Percentiles rank a stretch among this genome's conserved stretches.
Evolutionary conservation across 2,113 vertebrate species (phyloP).

Genomic region (Grammomys surdaster): DNA sequence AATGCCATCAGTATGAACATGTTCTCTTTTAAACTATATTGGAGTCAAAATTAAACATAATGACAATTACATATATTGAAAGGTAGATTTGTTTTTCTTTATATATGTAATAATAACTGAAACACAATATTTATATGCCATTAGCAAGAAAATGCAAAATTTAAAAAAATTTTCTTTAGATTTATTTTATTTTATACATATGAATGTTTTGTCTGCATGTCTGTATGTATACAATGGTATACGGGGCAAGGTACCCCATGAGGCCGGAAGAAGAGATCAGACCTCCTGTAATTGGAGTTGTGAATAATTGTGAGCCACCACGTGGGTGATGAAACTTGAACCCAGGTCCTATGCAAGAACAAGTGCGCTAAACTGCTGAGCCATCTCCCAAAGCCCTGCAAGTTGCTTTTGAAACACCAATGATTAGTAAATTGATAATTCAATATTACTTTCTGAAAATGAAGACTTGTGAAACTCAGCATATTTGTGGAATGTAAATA

Average conservation of each 20-base stretch:
- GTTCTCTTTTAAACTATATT: neutral
- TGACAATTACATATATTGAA: neutral
- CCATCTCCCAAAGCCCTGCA: neutral
- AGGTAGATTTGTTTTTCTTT: slow-evolving; percentile 51
- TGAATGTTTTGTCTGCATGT: neutral
- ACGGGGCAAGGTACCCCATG: neutral
- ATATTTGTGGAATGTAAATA: slow-evolving; percentile 57
- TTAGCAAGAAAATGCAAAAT: slow-evolving; percentile 35
- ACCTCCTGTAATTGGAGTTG: neutral
- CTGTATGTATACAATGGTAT: neutral
- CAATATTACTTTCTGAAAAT: slow-evolving; percentile 57
- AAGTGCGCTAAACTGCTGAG: neutral
- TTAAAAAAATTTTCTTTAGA: neutral
- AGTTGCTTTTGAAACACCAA: slow-evolving; percentile 45
- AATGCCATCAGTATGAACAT: neutral
- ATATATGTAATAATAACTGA: neutral
- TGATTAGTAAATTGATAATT: slow-evolving; percentile 51
- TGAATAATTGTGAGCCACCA: neutral
- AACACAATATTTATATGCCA: slow-evolving; percentile 14
- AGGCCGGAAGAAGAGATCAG: neutral
- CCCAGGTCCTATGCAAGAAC: neutral
- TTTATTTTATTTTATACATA: neutral
- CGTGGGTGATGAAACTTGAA: neutral
- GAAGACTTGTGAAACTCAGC: slow-evolving; percentile 41
- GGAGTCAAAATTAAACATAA: neutral